Evolutionary conservation across 2,888 invertebrate species (phyloP), one percentile per base, ranked within the genome.

Genomic region (Tachina fera): DNA sequence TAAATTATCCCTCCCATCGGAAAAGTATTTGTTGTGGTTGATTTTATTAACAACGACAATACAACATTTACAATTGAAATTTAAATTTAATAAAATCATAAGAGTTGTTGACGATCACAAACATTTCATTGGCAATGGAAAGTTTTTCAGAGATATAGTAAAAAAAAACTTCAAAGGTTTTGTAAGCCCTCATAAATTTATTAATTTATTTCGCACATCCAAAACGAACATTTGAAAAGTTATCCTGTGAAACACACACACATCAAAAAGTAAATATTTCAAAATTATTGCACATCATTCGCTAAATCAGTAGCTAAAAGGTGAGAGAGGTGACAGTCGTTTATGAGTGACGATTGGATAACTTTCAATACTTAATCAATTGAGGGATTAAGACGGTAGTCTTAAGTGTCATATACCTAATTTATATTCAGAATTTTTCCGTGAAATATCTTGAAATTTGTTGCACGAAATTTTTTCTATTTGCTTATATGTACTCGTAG

Each of bases 21-120:
- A 65, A 47, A 14, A 53, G 39, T 31, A 63, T 63, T 51, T 61
- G 14, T 43, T 61, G 74, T 22, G 74, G 74, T 61, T 19, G 14
- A 19, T 51, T 61, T 61, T 63, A 75, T 63, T 63, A 43, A 11
- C 41, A 22, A 51, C 4, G 13, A 47, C 43, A 60, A 60, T 58
- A 13, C 19, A 9, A 22, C 13, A 61, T 63, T 75, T 43, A 9
- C 53, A 22, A 41, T 22, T 60, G 16, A 41, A 39, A 41, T 60
- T 72, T 45, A 72, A 60, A 47, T 45, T 16, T 16, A 16, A 39
- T 5, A 13, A 63, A 43, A 43, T 63, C 39, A 39, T 39, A 60
- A 39, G 39, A 60, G n/a, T 19, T 63, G 58, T 63, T 43, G 13
- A 43, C 41, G 11, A n/a, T n/a, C 11, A 43, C 43, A 43, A 43